phyloP scores from a whole-genome alignment of 2,888 invertebrate species.

The Ichneumon xanthorius region DNA sequence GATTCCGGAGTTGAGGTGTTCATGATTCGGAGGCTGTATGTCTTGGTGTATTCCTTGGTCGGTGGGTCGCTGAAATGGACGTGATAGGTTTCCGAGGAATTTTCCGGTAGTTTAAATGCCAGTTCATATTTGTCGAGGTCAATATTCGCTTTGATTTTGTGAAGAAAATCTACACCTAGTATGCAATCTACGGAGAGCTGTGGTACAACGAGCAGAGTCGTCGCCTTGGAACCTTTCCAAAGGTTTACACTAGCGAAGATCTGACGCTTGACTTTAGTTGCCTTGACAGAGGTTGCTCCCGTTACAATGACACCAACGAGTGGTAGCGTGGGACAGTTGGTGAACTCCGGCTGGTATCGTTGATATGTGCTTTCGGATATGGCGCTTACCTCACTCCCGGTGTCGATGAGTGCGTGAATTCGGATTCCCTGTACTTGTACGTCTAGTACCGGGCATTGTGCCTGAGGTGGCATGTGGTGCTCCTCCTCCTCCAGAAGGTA shows the following conservation, averaged over 20 bases:
- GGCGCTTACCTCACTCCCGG: constrained; percentile 15
- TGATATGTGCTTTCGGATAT: neutral
- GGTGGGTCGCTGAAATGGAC: neutral
- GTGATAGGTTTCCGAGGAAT: neutral
- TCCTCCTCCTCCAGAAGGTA: neutral
- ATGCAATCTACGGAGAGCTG: constrained; percentile 1
- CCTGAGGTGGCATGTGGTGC: neutral
- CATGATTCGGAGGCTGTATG: too few species aligned
- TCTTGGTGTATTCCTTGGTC: neutral
- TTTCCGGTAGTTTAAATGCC: neutral
- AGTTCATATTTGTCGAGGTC: constrained; percentile 1
- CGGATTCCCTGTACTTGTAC: neutral
- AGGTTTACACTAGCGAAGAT: neutral
- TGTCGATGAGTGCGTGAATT: neutral
- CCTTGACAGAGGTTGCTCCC: constrained; percentile 1
- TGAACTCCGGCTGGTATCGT: neutral
- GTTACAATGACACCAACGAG: constrained; percentile 3
- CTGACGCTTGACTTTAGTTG: neutral
- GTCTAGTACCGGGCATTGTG: neutral
- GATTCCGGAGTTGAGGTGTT: too few species aligned
- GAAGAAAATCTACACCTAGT: constrained; percentile 1
- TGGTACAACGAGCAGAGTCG: neutral
- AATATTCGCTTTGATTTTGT: constrained; percentile 22
- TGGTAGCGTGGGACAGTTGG: neutral
- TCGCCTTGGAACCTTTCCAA: neutral